Percentiles rank a stretch among this genome's conserved stretches.
Conservation (phyloP, 2,797 vertebrate genomes). For the Tragelaphus eurycerus region DNA sequence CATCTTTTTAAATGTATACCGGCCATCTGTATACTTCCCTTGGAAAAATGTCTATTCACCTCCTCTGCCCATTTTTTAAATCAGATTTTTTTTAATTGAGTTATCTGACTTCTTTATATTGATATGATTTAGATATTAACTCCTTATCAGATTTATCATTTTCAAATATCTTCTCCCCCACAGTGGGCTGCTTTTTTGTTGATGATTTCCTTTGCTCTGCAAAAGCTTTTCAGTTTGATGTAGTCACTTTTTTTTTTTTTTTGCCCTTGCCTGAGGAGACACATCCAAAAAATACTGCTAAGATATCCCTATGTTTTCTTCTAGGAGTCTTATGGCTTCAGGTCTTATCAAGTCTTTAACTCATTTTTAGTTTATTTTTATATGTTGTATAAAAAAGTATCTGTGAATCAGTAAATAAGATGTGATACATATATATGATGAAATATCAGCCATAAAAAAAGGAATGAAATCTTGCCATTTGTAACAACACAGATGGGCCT, state of each 20-base stretch:
- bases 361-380: neutral
- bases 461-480: neutral
- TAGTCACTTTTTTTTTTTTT: neutral
- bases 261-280: neutral
- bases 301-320: neutral
- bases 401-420: neutral
- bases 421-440: neutral
- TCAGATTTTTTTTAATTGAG: neutral
- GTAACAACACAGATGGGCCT: neutral
- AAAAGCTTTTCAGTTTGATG: neutral
- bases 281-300: neutral
- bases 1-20: neutral
- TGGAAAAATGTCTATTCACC: neutral
- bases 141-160: neutral
- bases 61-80: neutral
- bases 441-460: neutral
- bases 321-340: neutral
- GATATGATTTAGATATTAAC: neutral
- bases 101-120: neutral
- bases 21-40: neutral
- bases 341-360: neutral
- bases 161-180: neutral
- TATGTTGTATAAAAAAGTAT: neutral
- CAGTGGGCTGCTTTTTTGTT: neutral
- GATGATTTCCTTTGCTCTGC: neutral